A percentile compares a stretch with the other conserved stretches of the same genome.
phyloP scores from a whole-genome alignment of 2,888 invertebrate species.

The Apamea sordens region DNA sequence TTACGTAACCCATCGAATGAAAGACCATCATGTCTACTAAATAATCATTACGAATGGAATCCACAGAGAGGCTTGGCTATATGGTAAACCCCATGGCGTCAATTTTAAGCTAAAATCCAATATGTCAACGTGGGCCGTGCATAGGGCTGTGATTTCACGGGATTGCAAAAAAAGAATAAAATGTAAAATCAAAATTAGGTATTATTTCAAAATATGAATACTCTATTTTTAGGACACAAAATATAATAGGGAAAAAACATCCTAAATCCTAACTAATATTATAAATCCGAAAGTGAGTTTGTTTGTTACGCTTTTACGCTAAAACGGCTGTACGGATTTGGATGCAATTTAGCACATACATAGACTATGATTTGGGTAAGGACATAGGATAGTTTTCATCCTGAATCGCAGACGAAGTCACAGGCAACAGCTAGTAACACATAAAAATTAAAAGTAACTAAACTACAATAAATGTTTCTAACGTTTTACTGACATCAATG shows the following conservation, averaged over 20 bases:
- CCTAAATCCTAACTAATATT: too few relatives aligned
- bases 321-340: too few relatives aligned
- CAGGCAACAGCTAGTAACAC: not conserved
- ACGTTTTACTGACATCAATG: not conserved
- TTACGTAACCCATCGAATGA: constrained; percentile 35
- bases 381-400: too few relatives aligned
- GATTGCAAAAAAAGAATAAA: not conserved
- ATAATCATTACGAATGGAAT: constrained; percentile 52
- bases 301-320: too few relatives aligned
- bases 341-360: too few relatives aligned
- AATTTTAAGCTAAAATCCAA: constrained; percentile 71
- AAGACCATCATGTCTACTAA: constrained; percentile 38
- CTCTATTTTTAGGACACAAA: not conserved
- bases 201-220: not conserved
- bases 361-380: too few relatives aligned
- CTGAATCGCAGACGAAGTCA: not conserved
- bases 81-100: constrained; percentile 54
- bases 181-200: not conserved
- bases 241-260: not conserved
- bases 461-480: not conserved
- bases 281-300: too few relatives aligned
- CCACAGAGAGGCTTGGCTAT: constrained; percentile 47
- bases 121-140: constrained; percentile 65
- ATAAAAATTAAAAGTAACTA: not conserved
- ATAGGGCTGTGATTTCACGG: constrained; percentile 51